Base-by-base conservation (phyloP, 2,113 vertebrate genomes). In the Hippocampus zosterae region DNA sequence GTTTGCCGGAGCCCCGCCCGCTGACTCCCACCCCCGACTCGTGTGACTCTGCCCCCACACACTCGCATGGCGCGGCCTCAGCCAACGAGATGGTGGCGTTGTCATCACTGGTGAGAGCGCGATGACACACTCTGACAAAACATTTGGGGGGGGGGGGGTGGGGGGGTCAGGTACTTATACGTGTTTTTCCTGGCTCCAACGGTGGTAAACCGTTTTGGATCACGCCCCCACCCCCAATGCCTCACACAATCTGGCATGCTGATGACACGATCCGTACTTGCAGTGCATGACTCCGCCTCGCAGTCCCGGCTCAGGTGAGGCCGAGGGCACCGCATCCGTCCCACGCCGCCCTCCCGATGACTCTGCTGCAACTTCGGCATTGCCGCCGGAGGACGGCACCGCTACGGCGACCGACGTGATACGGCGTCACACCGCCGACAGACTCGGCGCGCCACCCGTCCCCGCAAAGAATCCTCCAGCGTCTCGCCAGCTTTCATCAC, bases 221-320 rank as follows among this genome's bases (percentile, higher is more conserved):
- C 33, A 37, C 33, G 0, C 33, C 33, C 33, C 33, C 5, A 3
- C 33, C 33, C 33, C 33, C 33, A 37, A 37, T 37, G 33, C 0
- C 33, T 6, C 33, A 37, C 33, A 6, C 33, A 37, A 37, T 46
- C 44, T 15, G 4, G 1, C 52, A 9, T 55, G 52, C 18, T 41
- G 40, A 41, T 12, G 27, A 50, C 40, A 15, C 3, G n/a, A 5
- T 37, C 18, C 27, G 9, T 53, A 8, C 10, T 79, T 71, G 8
- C 84, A 99, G 97, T 99, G 96, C 73, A 99, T 99, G 93, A 99
- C 96, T 65, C 97, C 96, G 23, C 97, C 96, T 25, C 96, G 96
- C 85, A 99, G 97, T 86, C 97, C 97, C 1, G 95, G 94, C 80
- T 94, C 95, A 1, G 53, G 84, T 0, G 97, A 98, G 80, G 85